Evolutionary conservation across 2,888 invertebrate species (phyloP).

Genomic region (Portevinia maculata): DNA sequence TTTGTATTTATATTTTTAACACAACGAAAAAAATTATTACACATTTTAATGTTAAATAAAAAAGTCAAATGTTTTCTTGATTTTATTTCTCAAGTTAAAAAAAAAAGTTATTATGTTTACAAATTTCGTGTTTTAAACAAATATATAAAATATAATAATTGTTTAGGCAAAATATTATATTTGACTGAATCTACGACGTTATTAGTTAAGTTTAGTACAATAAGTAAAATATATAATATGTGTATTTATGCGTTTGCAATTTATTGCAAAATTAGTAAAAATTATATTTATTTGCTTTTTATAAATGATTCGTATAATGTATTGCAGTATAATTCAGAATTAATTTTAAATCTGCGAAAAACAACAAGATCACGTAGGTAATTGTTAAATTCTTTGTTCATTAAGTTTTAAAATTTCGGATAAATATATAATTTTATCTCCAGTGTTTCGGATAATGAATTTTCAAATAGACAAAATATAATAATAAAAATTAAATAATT

Average conservation of each 20-base stretch:
- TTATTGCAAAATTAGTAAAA: slow-evolving; percentile 67
- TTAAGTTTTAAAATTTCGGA: slow-evolving; percentile 48
- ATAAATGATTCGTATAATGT: slow-evolving; percentile 47
- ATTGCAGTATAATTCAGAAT: slow-evolving; percentile 36
- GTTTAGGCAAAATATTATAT: slow-evolving; percentile 59
- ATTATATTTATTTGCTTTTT: slow-evolving; percentile 23
- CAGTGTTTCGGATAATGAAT: slow-evolving; percentile 3
- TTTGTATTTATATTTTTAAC: slow-evolving; percentile 48
- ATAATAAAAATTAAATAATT: slow-evolving; percentile 16
- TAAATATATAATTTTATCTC: slow-evolving; percentile 25
- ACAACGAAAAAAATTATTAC: slow-evolving; percentile 54
- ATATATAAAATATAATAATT: slow-evolving; percentile 49
- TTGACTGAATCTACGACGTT: slow-evolving; percentile 66
- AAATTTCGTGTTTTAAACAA: slow-evolving; percentile 40
- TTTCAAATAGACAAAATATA: slow-evolving; percentile 31
- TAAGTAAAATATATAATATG: slow-evolving; percentile 53
- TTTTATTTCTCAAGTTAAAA: slow-evolving; percentile 21
- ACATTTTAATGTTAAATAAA: slow-evolving; percentile 64
- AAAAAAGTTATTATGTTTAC: slow-evolving; percentile 42
- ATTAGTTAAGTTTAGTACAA: slow-evolving; percentile 65
- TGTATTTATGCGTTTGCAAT: slow-evolving; percentile 51
- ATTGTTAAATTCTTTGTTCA: slow-evolving; percentile 49
- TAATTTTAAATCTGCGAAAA: slow-evolving; percentile 60
- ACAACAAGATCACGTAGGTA: slow-evolving; percentile 42
- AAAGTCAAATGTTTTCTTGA: slow-evolving; percentile 35